Evolutionary conservation across 2,113 vertebrate species (phyloP), one percentile per base, ranked within the genome.

Genomic region (Vimba vimba): DNA sequence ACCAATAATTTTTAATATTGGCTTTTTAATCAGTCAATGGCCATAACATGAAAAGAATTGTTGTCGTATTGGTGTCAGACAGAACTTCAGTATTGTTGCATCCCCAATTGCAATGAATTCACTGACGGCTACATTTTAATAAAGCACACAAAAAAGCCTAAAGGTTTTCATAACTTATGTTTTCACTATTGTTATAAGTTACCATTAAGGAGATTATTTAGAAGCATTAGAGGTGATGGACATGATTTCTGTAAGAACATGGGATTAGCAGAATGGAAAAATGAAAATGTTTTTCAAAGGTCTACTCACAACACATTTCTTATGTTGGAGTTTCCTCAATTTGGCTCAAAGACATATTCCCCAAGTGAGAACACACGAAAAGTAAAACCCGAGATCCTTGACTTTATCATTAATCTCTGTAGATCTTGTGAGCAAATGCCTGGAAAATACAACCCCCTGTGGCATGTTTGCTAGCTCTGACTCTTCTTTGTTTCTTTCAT

Each of bases 361-460:
- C 52, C 30, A 45, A 13, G 62, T 79, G 57, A 57, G 33, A 79
- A 39, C 45, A 78, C n/a, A 19, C 27, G 36, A 39, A 60, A 60
- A 36, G 55, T 23, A 62, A 68, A 57, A 71, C 36, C 30, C 15
- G 7, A 79, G 64, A 69, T 79, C 30, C 27, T 69, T 69, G 77
- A 55, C 84, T 85, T 85, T 85, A 85, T 85, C 74, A 79, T 85
- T 69, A 79, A 85, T 85, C 75, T 79, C 75, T 85, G 71, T 27
- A 78, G 74, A 85, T 83, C 45, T 57, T 73, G 68, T 43, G 81
- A 83, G 81, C 68, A 83, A 83, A 85, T 11, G 50, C 84, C 60
- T 79, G 50, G 84, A 69, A 79, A 69, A 57, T 50, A 25, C 83
- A 71, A 79, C 59, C 60, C 76, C 84, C 64, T 69, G 64, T 43